Percentiles rank a stretch among this genome's conserved stretches.
phyloP scores from a whole-genome alignment of 2,888 invertebrate genomes.

The Agonopterix subpropinquella region DNA sequence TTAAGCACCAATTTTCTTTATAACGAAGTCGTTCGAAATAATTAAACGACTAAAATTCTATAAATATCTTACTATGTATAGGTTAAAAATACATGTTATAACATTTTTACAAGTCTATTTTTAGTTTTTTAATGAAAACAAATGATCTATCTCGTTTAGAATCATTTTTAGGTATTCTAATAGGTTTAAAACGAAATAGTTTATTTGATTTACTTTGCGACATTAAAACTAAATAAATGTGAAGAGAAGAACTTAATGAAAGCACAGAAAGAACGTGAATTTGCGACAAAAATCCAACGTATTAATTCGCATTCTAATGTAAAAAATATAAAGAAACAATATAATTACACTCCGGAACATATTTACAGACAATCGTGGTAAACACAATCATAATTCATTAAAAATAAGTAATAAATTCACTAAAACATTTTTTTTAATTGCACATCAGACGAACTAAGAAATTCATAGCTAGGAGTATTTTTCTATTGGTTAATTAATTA shows the following conservation, averaged over 20 bases:
- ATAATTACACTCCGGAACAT: conserved; percentile 59
- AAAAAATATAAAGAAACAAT: conserved; percentile 39
- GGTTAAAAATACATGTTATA: conserved; percentile 75
- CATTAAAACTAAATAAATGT: conserved; percentile 29
- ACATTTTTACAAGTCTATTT: conserved; percentile 75
- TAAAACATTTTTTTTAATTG: conserved; percentile 51
- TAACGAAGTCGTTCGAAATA: conserved; percentile 76
- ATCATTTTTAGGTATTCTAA: conserved; percentile 5
- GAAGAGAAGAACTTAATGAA: conserved; percentile 37
- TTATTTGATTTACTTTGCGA: conserved; percentile 35
- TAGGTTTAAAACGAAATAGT: conserved; percentile 20
- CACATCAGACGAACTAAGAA: conserved; percentile 58
- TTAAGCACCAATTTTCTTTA: conserved; percentile 76
- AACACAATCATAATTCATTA: conserved; percentile 36
- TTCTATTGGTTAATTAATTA: conserved; percentile 62
- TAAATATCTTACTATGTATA: conserved; percentile 76
- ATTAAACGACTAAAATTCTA: conserved; percentile 75
- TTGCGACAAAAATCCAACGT: conserved; percentile 30
- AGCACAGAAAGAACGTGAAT: conserved; percentile 35
- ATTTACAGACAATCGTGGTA: conserved; percentile 60
- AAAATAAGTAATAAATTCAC: conserved; percentile 66
- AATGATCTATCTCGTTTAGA: conserved; percentile 37
- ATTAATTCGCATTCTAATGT: conserved; percentile 37
- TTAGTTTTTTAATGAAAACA: conserved; percentile 44
- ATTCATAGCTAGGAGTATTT: conserved; percentile 58